Percentiles rank a stretch among this genome's conserved stretches.
phyloP scores from a whole-genome alignment of 1,140 invertebrate species.

The Leptinotarsa defecta region DNA sequence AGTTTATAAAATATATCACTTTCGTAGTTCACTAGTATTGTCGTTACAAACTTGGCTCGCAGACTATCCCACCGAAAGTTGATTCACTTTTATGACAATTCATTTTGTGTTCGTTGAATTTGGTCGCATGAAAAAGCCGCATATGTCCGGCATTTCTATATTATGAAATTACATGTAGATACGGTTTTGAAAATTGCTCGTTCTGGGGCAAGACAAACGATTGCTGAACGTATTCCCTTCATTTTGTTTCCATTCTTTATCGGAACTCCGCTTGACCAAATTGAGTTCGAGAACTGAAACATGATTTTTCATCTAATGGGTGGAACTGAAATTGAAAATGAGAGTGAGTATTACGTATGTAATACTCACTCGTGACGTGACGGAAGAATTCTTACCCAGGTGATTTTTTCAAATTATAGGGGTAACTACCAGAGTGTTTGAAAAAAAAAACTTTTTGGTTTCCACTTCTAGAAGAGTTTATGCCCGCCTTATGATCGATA shows the following conservation, averaged over 20 bases:
- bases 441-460: no score
- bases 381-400: no score
- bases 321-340: no score
- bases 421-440: no score
- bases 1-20: no score
- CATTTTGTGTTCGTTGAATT: conserved; percentile 39
- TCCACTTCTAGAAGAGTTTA: no score
- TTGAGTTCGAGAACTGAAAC: background rate
- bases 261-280: background rate
- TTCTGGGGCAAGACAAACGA: background rate
- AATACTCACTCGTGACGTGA: no score
- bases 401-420: no score
- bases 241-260: background rate
- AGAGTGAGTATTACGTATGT: no score
- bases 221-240: conserved; percentile 2
- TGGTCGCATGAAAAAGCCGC: conserved; percentile 32
- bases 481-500: no score
- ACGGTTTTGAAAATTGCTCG: conserved; percentile 33
- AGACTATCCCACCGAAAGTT: conserved; percentile 13
- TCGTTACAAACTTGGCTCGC: background rate
- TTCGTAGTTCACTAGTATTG: no score
- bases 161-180: conserved; percentile 40
- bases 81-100: conserved; percentile 42
- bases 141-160: conserved; percentile 37
- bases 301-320: no score